Evolutionary conservation across 1,140 invertebrate genomes (phyloP).

Genomic region (Drosophila mauritiana): DNA sequence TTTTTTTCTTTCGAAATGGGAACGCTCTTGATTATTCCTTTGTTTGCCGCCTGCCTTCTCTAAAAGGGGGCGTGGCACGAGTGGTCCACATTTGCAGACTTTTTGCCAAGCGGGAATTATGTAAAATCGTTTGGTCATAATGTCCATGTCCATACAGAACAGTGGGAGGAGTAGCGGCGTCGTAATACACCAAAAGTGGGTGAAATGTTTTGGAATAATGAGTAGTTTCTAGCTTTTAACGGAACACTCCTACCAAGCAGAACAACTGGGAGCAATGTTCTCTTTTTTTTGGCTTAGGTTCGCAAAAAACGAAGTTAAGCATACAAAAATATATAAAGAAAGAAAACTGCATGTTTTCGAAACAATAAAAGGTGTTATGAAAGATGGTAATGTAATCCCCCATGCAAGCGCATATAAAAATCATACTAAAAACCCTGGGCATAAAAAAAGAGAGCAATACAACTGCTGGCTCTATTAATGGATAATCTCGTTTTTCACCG

Average conservation of each 20-base stretch:
- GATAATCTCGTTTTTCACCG: background rate
- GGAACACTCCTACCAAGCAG: background rate
- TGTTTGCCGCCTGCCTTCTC: conserved; percentile 1
- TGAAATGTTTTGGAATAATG: conserved; percentile 13
- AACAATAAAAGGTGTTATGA: background rate
- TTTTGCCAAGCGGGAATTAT: conserved; percentile 30
- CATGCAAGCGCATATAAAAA: background rate
- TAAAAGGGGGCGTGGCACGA: conserved; percentile 16
- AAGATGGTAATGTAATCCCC: too few species aligned
- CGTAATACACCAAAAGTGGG: conserved; percentile 23
- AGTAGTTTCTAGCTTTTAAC: conserved; percentile 16
- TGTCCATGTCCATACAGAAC: conserved; percentile 3
- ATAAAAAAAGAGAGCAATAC: background rate
- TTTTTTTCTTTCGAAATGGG: conserved; percentile 13
- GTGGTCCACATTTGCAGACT: conserved; percentile 34
- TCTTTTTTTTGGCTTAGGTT: too few species aligned
- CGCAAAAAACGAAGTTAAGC: too few species aligned
- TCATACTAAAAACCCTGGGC: background rate
- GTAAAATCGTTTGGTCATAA: conserved; percentile 24
- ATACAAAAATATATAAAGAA: background rate
- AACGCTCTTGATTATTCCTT: conserved; percentile 43
- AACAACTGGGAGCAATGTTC: background rate
- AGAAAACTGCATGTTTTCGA: background rate
- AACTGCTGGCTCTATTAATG: conserved; percentile 15
- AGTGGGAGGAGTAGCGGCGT: background rate